Evolutionary conservation across 2,888 invertebrate genomes (phyloP), one percentile per base, ranked within the genome.

Genomic region (Teinopalpus imperialis): DNA sequence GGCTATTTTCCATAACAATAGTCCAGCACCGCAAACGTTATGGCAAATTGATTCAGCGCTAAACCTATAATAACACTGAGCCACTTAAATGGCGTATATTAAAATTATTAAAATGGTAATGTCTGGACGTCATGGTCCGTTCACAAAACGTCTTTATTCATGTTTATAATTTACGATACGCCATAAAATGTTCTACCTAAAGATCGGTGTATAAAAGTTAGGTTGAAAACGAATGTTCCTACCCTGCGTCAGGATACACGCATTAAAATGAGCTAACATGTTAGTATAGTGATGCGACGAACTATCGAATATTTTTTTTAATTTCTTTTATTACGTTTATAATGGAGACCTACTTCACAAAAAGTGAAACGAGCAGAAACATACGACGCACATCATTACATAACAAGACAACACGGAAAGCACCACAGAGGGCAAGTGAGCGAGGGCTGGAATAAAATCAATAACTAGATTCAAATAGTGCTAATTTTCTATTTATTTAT

Each of bases 81-180:
- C 51, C 56, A 67, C 68, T 69, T 72, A 78, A 74, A 56, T 56
- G 58, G 66, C 65, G 59, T 65, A 71, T 74, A 78, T 80, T 79
- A 76, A 80, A 76, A 77, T 78, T 78, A 81, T 80, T 81, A 77
- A 79, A 83, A 83, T 81, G 76, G 74, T 80, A 82, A 75, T 69
- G 74, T 77, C 74, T 66, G 57, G 63, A 59, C 61, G 66, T 71
- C 69, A 66, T 63, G 65, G 56, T 57, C 55, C 63, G 69, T 70
- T 69, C 69, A 82, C 75, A 78, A 77, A 83, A 86, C 81, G 77
- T 83, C 86, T 86, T 82, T 85, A 86, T 86, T 69, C 76, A 63
- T 65, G 60, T 59, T 56, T 53, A 53, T 80, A 68, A 83, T 87
- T 86, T 87, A 87, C 74, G 80, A 63, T 50, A 49, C 59, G 69